phyloP scores from a whole-genome alignment of 2,888 invertebrate genomes.

The Drosophila antonietae region DNA sequence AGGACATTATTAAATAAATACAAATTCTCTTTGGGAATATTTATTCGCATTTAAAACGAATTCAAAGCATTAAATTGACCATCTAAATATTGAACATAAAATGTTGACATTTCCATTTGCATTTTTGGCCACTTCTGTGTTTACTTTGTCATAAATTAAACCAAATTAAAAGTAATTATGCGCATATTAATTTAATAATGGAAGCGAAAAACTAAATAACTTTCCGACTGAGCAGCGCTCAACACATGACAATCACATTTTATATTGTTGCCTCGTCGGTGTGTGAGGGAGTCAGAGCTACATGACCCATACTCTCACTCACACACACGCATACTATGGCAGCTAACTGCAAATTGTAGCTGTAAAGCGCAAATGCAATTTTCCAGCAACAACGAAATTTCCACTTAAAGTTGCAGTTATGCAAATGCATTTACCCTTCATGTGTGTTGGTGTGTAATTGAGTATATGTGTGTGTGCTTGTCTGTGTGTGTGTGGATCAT shows the following conservation, averaged over 20 bases:
- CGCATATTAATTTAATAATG: constrained; percentile 28
- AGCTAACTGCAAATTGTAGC: constrained; percentile 46
- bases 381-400: constrained; percentile 28
- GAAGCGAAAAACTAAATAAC: constrained; percentile 10
- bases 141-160: neutral
- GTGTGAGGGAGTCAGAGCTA: neutral
- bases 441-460: constrained; percentile 1
- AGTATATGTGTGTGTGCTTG: neutral
- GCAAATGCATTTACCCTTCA: constrained; percentile 53
- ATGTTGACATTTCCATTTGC: constrained; percentile 26
- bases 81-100: constrained; percentile 26
- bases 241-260: constrained; percentile 3
- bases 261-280: neutral
- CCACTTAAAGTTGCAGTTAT: constrained; percentile 50
- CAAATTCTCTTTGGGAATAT: neutral
- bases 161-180: constrained; percentile 7
- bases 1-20: neutral
- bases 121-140: constrained; percentile 5
- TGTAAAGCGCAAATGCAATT: constrained; percentile 57
- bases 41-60: neutral
- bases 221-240: neutral
- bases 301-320: neutral
- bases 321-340: neutral
- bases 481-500: neutral
- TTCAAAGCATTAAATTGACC: constrained; percentile 15